Evolutionary conservation across 1,140 invertebrate genomes (phyloP).

Genomic region (Eurosta solidaginis): DNA sequence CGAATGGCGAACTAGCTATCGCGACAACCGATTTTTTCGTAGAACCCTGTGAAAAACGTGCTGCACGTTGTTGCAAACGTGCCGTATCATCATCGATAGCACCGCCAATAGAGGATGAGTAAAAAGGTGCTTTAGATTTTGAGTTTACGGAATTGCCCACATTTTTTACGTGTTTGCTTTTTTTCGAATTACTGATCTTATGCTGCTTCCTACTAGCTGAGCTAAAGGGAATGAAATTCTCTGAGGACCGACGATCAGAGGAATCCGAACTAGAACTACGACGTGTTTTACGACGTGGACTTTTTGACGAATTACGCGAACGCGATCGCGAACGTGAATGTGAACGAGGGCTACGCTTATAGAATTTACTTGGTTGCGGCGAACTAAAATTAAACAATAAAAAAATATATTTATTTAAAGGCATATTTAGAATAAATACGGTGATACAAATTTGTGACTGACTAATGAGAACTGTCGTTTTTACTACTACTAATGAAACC

Average conservation of each 20-base stretch:
- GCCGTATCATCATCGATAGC: conserved; percentile 72
- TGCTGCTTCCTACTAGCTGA: conserved; percentile 43
- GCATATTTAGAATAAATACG: too few relatives aligned
- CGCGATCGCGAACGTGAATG: conserved; percentile 39
- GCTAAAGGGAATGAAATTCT: conserved; percentile 50
- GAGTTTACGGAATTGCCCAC: conserved; percentile 29
- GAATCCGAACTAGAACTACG: conserved; percentile 44
- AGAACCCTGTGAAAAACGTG: conserved; percentile 71
- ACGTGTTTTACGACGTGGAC: conserved; percentile 50
- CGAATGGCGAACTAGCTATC: conserved; percentile 55
- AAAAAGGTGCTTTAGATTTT: conserved; percentile 69
- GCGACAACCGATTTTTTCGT: conserved; percentile 55
- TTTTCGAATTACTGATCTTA: conserved; percentile 58
- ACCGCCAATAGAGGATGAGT: conserved; percentile 68
- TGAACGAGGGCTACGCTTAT: conserved; percentile 45
- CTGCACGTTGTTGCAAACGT: conserved; percentile 81
- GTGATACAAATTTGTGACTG: too few relatives aligned
- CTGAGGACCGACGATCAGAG: conserved; percentile 39
- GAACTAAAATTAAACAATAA: conserved; percentile 41
- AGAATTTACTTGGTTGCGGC: conserved; percentile 43
- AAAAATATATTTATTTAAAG: not conserved
- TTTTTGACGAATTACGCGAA: conserved; percentile 44
- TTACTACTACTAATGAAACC: too few relatives aligned
- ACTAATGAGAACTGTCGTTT: too few relatives aligned
- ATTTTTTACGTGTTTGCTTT: conserved; percentile 58